Evolutionary conservation across 2,797 vertebrate species (phyloP).

Genomic region (Sarcophilus harrisii): DNA sequence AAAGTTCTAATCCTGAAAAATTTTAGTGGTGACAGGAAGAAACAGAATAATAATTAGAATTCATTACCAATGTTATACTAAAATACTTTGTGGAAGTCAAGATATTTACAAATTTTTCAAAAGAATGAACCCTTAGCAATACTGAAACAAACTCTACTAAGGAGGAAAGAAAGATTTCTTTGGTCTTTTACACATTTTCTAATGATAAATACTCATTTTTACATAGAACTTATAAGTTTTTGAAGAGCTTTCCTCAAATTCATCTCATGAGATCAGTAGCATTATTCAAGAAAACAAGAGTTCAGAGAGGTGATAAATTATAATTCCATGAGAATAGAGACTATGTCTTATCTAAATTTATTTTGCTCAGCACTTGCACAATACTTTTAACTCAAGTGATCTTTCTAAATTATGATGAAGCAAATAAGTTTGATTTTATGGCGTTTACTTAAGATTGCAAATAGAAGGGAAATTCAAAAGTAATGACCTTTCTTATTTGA

Average conservation of each 20-base stretch:
- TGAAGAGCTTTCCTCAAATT: neutral
- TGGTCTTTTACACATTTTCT: neutral
- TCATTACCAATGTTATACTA: constrained; percentile 15
- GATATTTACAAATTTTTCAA: constrained; percentile 32
- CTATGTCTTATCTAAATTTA: neutral
- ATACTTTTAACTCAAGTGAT: neutral
- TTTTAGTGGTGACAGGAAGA: constrained; percentile 25
- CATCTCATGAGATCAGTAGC: neutral
- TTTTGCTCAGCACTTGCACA: neutral
- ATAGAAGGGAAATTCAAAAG: neutral
- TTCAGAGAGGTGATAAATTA: neutral
- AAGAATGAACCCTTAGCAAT: constrained; percentile 38
- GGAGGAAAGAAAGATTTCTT: neutral
- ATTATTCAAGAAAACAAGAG: neutral
- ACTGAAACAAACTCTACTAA: constrained; percentile 31
- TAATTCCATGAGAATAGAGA: neutral
- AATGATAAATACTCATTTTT: neutral
- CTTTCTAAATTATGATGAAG: neutral
- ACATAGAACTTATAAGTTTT: neutral
- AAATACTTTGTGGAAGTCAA: constrained; percentile 50
- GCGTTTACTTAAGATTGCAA: neutral
- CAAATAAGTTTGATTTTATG: neutral
- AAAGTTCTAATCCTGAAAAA: constrained; percentile 46
- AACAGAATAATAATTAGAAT: constrained; percentile 40
- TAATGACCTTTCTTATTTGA: neutral